Conservation (phyloP, 1,140 invertebrate genomes). For the Saccostrea glomerata region DNA sequence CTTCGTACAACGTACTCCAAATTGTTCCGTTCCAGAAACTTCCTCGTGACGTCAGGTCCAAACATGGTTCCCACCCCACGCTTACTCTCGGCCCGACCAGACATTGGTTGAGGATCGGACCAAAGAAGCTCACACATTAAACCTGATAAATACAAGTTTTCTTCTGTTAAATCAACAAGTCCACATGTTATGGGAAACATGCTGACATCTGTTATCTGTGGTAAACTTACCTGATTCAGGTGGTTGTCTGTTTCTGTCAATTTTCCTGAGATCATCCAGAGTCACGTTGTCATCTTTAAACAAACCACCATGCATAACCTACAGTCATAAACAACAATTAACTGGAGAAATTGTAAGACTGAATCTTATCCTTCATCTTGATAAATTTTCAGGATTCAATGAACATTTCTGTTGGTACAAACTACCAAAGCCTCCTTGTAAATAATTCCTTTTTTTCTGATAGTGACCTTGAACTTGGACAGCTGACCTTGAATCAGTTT, state of each 20-base stretch:
- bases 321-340: conserved; percentile 39
- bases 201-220: neutral
- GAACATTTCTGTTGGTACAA: too few relatives aligned
- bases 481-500: too few relatives aligned
- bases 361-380: too few relatives aligned
- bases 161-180: too few relatives aligned
- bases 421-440: too few relatives aligned
- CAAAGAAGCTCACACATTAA: conserved; percentile 98
- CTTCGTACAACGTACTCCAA: conserved; percentile 96
- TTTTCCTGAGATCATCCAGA: conserved; percentile 92
- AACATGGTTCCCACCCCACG: conserved; percentile 99
- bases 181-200: neutral
- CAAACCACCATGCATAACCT: conserved; percentile 79
- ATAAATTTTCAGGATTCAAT: too few relatives aligned
- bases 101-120: conserved; percentile 96
- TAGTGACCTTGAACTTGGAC: too few relatives aligned
- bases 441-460: too few relatives aligned
- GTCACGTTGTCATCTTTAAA: conserved; percentile 94
- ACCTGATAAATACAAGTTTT: conserved; percentile 75
- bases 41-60: conserved; percentile 96
- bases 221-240: conserved; percentile 90
- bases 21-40: conserved; percentile 91
- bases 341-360: too few relatives aligned
- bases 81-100: conserved; percentile 94
- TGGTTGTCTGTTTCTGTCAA: conserved; percentile 96